Conservation (phyloP, 2,888 invertebrate genomes). For the Torymus tubicola region DNA sequence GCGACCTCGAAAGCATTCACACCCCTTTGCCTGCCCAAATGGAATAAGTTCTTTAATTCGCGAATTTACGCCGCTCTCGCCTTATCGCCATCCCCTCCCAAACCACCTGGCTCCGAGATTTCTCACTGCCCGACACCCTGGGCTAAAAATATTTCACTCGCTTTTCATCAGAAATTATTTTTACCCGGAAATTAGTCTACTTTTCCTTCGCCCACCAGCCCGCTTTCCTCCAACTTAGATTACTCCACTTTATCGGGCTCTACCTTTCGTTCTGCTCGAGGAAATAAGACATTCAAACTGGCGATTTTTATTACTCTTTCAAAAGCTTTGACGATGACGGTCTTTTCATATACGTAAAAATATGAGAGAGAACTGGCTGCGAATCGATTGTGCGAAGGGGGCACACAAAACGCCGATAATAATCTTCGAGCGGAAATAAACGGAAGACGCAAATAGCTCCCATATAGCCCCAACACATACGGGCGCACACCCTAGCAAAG, state of each 20-base stretch:
- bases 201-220: neutral
- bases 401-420: slow-evolving; percentile 53
- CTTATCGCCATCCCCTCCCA: neutral
- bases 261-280: neutral
- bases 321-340: neutral
- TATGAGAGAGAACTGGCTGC: slow-evolving; percentile 22
- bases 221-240: slow-evolving; percentile 44
- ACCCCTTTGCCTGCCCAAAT: slow-evolving; percentile 76
- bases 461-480: slow-evolving; percentile 57
- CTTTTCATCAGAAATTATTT: slow-evolving; percentile 48
- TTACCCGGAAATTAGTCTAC: slow-evolving; percentile 39
- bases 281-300: too few species aligned
- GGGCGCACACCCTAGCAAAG: slow-evolving; percentile 58
- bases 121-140: slow-evolving; percentile 1
- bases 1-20: slow-evolving; percentile 75
- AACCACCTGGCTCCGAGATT: slow-evolving; percentile 14
- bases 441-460: slow-evolving; percentile 60
- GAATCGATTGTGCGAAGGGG: neutral
- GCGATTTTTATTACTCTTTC: too few species aligned
- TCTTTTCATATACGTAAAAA: slow-evolving; percentile 1
- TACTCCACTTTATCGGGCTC: slow-evolving; percentile 34
- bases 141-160: slow-evolving; percentile 47
- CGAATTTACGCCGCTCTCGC: slow-evolving; percentile 70
- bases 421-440: slow-evolving; percentile 60
- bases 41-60: slow-evolving; percentile 77